Evolutionary conservation across 2,113 vertebrate genomes (phyloP), one percentile per base, ranked within the genome.

Genomic region (Mesitornis unicolor): DNA sequence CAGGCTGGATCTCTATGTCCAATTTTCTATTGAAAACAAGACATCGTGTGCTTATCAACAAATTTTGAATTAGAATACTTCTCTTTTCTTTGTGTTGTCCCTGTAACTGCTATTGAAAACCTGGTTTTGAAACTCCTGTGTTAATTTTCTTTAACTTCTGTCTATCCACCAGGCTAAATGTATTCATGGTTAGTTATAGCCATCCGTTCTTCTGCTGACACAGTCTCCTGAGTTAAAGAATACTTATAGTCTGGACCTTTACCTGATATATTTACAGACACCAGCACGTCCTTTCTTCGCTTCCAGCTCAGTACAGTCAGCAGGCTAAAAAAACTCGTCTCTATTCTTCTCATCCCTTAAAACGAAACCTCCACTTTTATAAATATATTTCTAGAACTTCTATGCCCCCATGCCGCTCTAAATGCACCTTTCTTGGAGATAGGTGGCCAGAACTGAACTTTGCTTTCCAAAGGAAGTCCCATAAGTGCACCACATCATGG

Each of bases 1-100:
- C 1, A 0, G 36, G 3, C 14, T 65, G 47, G 2, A 10, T 54
- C 56, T 67, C 5, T 84, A 35, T 48, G 6, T 11, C 33, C 9
- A 16, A 9, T 59, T 87, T 84, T 48, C 42, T 61, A 26, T 1
- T 63, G 56, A 75, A 81, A 95, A 45, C 11, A 70, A 38, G 28
- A 50, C 17, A 79, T 33, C 36, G 36, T 42, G 19, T 63, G 17
- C 17, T 90, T 67, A 56, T 22, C 48, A 61, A 15, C 10, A 50
- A 18, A 59, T 57, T 63, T 74, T 33, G 65, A 51, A 73, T 57
- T 53, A 57, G 71, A 93, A 78, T 90, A 47, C 2, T 40, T 54
- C 7, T 57, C 5, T 21, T 87, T 81, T 25, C 21, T 45, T 81
- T 68, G 4, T 51, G 77, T 87, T 81, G 15, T 69, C 8, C 16